phyloP scores from a whole-genome alignment of 2,113 vertebrate species.

The Callopanchax toddi region DNA sequence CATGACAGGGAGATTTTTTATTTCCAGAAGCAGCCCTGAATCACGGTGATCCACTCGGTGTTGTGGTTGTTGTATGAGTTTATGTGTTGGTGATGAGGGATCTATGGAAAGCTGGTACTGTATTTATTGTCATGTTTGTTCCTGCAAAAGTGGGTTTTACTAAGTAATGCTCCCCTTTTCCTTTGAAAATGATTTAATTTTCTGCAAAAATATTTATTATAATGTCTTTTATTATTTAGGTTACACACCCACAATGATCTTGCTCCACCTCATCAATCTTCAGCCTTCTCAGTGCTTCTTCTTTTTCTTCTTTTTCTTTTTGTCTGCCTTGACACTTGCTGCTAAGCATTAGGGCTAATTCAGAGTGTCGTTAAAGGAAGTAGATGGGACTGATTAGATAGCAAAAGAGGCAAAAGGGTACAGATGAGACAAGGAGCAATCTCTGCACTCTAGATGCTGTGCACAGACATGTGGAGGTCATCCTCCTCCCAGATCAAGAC shows the following conservation, averaged over 20 bases:
- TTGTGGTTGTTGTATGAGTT: constrained; percentile 55
- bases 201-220: no score
- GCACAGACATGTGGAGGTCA: constrained; percentile 24
- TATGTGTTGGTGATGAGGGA: constrained; percentile 54
- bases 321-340: constrained; percentile 60
- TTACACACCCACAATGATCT: no score
- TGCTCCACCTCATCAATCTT: constrained; percentile 29
- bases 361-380: constrained; percentile 61
- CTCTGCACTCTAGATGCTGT: constrained; percentile 45
- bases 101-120: no score
- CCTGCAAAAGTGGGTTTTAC: no score
- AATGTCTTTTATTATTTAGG: no score
- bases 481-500: constrained; percentile 34
- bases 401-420: constrained; percentile 34
- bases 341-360: constrained; percentile 68
- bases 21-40: constrained; percentile 19
- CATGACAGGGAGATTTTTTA: constrained; percentile 22
- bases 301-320: constrained; percentile 8
- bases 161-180: no score
- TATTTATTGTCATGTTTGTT: no score
- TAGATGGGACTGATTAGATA: constrained; percentile 53
- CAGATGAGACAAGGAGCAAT: constrained; percentile 33
- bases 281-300: constrained; percentile 38
- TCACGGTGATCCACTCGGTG: constrained; percentile 39
- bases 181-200: no score